Evolutionary conservation across 2,113 vertebrate species (phyloP).

Genomic region (Pelmatolapia mariae): DNA sequence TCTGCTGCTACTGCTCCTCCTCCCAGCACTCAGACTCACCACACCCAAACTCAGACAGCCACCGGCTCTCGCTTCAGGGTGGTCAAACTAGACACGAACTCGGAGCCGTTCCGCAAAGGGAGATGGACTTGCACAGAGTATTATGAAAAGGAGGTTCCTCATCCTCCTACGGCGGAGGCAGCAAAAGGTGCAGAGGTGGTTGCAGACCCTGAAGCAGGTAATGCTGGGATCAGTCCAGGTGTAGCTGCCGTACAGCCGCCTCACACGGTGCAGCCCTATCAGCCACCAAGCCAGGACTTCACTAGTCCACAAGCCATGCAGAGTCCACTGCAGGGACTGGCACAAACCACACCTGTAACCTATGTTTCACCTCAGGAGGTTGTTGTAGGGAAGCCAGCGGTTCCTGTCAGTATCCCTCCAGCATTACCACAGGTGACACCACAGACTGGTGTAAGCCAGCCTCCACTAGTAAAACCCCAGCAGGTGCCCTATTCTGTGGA

Average conservation of each 20-base stretch:
- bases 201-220: conserved; percentile 62
- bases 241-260: conserved; percentile 18
- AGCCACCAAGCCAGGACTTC: conserved; percentile 51
- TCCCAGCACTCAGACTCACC: conserved; percentile 61
- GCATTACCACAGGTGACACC: background rate
- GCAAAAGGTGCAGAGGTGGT: conserved; percentile 20
- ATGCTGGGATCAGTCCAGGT: background rate
- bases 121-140: conserved; percentile 95
- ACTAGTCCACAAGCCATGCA: conserved; percentile 50
- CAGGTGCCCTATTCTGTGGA: conserved; percentile 44
- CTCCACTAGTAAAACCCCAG: conserved; percentile 11
- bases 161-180: conserved; percentile 17
- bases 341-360: conserved; percentile 19
- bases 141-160: conserved; percentile 88
- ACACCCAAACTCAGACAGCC: conserved; percentile 64
- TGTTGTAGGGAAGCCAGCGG: conserved; percentile 33
- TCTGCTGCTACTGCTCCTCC: conserved; percentile 40
- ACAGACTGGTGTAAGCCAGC: background rate
- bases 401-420: background rate
- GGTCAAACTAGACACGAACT: conserved; percentile 95
- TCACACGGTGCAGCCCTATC: conserved; percentile 54
- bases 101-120: conserved; percentile 92
- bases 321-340: conserved; percentile 43
- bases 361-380: conserved; percentile 48
- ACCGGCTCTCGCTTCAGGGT: conserved; percentile 90